Evolutionary conservation across 2,888 invertebrate species (phyloP).

Genomic region (Meganola albula): DNA sequence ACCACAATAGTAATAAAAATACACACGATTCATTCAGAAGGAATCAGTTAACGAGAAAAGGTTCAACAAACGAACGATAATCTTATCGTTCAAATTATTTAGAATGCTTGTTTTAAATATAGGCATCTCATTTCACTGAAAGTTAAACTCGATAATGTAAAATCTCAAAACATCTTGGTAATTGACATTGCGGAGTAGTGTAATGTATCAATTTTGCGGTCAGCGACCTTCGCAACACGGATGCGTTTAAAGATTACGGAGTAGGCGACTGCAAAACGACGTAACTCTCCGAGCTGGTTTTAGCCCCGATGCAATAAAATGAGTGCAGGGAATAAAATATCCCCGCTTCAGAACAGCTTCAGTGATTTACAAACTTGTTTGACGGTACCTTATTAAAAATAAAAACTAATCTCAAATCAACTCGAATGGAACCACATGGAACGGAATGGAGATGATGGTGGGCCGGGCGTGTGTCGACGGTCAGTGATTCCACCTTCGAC

Average conservation of each 20-base stretch:
- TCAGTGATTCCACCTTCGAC: conserved; percentile 48
- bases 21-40: conserved; percentile 10
- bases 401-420: conserved; percentile 45
- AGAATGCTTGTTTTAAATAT: no score
- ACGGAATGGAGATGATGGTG: conserved; percentile 33
- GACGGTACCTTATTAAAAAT: conserved; percentile 46
- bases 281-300: conserved; percentile 43
- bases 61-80: conserved; percentile 45
- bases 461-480: conserved; percentile 57
- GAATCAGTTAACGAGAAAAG: conserved; percentile 30
- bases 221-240: conserved; percentile 66
- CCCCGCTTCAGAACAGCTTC: conserved; percentile 29
- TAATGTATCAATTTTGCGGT: conserved; percentile 64
- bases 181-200: no score
- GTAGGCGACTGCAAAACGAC: conserved; percentile 35
- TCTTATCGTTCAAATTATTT: no score
- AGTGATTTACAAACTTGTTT: conserved; percentile 28
- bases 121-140: no score
- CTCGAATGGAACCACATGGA: conserved; percentile 53
- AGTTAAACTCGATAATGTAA: no score
- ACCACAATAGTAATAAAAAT: conserved; percentile 19
- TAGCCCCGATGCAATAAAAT: conserved; percentile 46
- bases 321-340: conserved; percentile 35
- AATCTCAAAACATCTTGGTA: no score
- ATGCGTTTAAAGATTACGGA: conserved; percentile 38